Percentiles rank a stretch among this genome's conserved stretches.
These are phyloP conservation scores for Arctopsyche grandis DNA, from an alignment of 1,140 invertebrate genomes.

Conservation along the genomic window DNA sequence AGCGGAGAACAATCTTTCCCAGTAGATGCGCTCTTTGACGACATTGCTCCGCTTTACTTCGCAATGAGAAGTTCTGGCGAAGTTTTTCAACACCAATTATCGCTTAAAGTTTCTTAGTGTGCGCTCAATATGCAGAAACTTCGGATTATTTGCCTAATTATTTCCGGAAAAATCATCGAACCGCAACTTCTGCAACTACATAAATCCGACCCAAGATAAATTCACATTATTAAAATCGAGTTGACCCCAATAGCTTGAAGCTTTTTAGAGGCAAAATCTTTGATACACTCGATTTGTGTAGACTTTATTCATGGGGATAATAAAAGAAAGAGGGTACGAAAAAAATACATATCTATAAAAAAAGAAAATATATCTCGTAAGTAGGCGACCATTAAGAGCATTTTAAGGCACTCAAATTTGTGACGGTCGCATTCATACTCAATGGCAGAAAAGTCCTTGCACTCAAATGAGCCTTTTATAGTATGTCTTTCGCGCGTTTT, in stretches of 20 bases:
- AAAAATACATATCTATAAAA: no score
- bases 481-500: slow-evolving; percentile 8
- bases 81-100: slow-evolving; percentile 11
- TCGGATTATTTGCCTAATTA: not conserved
- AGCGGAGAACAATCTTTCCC: not conserved
- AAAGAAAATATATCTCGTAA: not conserved
- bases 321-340: no score
- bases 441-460: not conserved
- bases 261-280: no score
- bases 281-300: no score
- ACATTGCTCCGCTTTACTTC: not conserved
- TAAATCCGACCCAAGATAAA: no score
- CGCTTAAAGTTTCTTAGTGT: not conserved
- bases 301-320: no score
- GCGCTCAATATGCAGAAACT: not conserved
- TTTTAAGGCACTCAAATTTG: slow-evolving; percentile 22
- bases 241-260: no score
- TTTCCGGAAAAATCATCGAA: not conserved
- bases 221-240: no score
- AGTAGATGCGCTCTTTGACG: not conserved
- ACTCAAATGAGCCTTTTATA: slow-evolving; percentile 32
- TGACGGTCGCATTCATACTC: slow-evolving; percentile 12
- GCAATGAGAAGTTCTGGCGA: not conserved
- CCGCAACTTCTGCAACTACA: not conserved
- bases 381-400: slow-evolving; percentile 12